These are phyloP conservation scores for Andrena hattorfiana DNA, from an alignment of 2,888 invertebrate species.

Conservation along the genomic window DNA sequence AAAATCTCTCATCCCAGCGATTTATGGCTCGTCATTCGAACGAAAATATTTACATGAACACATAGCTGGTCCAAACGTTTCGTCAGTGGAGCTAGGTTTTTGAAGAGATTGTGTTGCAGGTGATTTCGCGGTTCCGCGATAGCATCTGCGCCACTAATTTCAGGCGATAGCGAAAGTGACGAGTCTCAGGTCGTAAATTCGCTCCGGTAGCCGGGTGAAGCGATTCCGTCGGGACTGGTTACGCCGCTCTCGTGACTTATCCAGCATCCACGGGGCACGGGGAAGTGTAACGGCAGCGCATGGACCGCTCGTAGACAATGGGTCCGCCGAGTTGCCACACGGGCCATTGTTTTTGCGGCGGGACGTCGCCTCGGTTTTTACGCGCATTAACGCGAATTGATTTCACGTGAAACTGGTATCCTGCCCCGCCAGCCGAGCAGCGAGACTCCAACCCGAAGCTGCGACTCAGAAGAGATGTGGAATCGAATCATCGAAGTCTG, in stretches of 20 bases:
- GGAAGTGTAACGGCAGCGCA: constrained; percentile 5
- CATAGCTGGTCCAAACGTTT: constrained; percentile 12
- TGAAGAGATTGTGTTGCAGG: constrained; percentile 35
- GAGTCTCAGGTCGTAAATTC: constrained; percentile 52
- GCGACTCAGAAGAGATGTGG: no score
- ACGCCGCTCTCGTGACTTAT: constrained; percentile 53
- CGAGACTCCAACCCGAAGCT: not conserved
- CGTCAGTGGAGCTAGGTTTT: constrained; percentile 17
- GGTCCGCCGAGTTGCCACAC: constrained; percentile 53
- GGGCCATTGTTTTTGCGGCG: constrained; percentile 62
- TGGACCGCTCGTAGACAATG: constrained; percentile 58
- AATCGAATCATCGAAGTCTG: not conserved
- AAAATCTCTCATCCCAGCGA: not conserved
- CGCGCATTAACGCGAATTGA: constrained; percentile 65
- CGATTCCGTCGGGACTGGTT: constrained; percentile 49
- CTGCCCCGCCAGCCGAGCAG: constrained; percentile 2
- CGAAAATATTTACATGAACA: constrained; percentile 19
- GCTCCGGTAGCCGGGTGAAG: constrained; percentile 28
- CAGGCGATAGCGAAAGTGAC: constrained; percentile 56
- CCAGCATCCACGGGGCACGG: constrained; percentile 29
- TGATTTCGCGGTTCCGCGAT: constrained; percentile 31
- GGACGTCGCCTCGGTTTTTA: constrained; percentile 64
- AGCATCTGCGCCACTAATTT: constrained; percentile 53
- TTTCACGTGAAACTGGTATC: constrained; percentile 58
- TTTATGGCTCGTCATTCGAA: constrained; percentile 23